A percentile compares a stretch with the other conserved stretches of the same genome.
phyloP scores from a whole-genome alignment of 2,888 invertebrate species.

The Lissocephala sabroskyi region DNA sequence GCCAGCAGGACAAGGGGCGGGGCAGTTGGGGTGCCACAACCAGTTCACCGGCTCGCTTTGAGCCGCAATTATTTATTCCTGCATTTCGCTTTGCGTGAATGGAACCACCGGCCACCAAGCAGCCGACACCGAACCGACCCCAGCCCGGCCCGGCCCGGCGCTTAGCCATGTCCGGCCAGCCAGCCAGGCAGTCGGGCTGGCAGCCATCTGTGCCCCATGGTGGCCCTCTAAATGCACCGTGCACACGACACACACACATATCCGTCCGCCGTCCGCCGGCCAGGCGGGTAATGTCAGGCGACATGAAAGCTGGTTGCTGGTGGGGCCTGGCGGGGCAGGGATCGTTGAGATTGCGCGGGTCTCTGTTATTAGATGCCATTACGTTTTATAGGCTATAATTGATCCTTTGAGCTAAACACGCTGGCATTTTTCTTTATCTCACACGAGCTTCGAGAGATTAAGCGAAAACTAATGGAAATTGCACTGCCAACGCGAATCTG shows the following conservation, averaged over 20 bases:
- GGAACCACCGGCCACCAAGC: not conserved
- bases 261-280: too few species aligned
- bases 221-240: constrained; percentile 25
- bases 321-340: not conserved
- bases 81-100: constrained; percentile 29
- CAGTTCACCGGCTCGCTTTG: constrained; percentile 59
- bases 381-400: constrained; percentile 72
- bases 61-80: constrained; percentile 61
- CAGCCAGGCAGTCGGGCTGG: constrained; percentile 9
- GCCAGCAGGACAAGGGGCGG: not conserved
- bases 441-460: constrained; percentile 58
- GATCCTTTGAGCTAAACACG: constrained; percentile 57
- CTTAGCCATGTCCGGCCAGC: constrained; percentile 62
- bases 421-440: constrained; percentile 60
- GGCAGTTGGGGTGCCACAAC: constrained; percentile 62
- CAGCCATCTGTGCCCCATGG: not conserved
- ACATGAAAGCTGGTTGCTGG: constrained; percentile 34
- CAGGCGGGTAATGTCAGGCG: constrained; percentile 43
- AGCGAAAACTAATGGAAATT: constrained; percentile 53
- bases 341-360: constrained; percentile 46
- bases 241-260: constrained; percentile 22
- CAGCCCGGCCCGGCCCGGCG: constrained; percentile 41
- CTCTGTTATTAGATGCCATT: constrained; percentile 72
- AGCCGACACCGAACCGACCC: constrained; percentile 17
- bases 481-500: too few species aligned